Evolutionary conservation across 2,888 invertebrate genomes (phyloP).

Genomic region (Pammene fasciana): DNA sequence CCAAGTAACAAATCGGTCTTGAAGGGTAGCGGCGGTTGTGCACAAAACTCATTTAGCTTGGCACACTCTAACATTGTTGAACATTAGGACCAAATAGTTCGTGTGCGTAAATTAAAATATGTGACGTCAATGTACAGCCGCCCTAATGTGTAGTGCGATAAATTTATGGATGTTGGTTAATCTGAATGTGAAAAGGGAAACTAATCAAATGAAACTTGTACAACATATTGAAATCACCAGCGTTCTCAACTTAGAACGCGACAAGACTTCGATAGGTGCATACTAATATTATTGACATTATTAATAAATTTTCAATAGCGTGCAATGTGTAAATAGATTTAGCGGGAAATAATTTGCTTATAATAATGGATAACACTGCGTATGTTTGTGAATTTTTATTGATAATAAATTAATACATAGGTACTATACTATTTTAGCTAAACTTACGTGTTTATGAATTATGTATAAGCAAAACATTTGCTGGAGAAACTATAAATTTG

Average conservation of each 20-base stretch:
- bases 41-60: slow-evolving; percentile 3
- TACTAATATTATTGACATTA: slow-evolving; percentile 35
- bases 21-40: slow-evolving; percentile 20
- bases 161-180: slow-evolving; percentile 32
- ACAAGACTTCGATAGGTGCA: slow-evolving; percentile 25
- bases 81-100: slow-evolving; percentile 5
- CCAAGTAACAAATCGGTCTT: slow-evolving; percentile 31
- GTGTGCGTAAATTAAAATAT: neutral
- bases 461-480: slow-evolving; percentile 26
- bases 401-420: slow-evolving; percentile 37
- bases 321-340: slow-evolving; percentile 40
- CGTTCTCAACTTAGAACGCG: slow-evolving; percentile 14
- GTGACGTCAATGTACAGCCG: neutral
- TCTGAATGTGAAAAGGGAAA: slow-evolving; percentile 11
- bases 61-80: neutral
- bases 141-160: slow-evolving; percentile 6
- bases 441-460: slow-evolving; percentile 34
- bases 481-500: slow-evolving; percentile 10
- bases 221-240: slow-evolving; percentile 8
- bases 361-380: slow-evolving; percentile 36
- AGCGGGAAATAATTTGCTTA: slow-evolving; percentile 35
- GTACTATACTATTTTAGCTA: slow-evolving; percentile 37
- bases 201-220: slow-evolving; percentile 11
- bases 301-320: slow-evolving; percentile 38
- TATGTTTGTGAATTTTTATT: slow-evolving; percentile 40